Evolutionary conservation across 2,113 vertebrate genomes (phyloP), one percentile per base, ranked within the genome.

Genomic region (Odontophorus gujanensis): DNA sequence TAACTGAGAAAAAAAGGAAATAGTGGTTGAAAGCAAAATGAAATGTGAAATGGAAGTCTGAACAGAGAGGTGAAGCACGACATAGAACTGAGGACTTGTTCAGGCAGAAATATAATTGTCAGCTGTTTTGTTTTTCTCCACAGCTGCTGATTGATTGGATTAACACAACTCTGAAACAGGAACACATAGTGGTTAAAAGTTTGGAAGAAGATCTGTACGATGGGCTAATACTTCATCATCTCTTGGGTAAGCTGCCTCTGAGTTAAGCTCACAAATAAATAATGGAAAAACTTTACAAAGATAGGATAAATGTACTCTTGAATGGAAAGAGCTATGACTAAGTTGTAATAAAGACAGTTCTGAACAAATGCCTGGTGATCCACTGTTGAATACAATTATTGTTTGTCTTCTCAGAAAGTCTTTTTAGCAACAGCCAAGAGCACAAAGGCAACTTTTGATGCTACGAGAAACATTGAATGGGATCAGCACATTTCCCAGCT

Each of bases 181-280:
- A 99, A 63, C 98, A 99, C 94, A 99, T 99, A 8, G 98, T 99
- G 50, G 98, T 99, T 65, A 98, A 97, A 93, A 98, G 95, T 89
- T 92, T 99, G 96, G 98, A 99, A 87, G 98, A 99, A 82, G 99
- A 99, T 96, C 82, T 99, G 30, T 99, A 95, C 4, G 99, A 99
- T 20, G 99, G 99, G 28, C 97, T 99, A 69, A 97, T 99, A 26
- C 97, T 99, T 91, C 99, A 99, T 95, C 99, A 99, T 95, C 98
- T 99, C 48, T 96, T 99, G 89, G 97, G 99, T 99, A 96, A 98
- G 98, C 8, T 36, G 13, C 45, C 26, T 55, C 38, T 55, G 86
- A 61, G 34, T 59, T 78, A 38, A 63, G 47, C 63, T 87, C 4
- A 3, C 22, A 50, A 63, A 36, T 13, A 11, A 30, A 11, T 43